Percentiles rank a stretch among this genome's conserved stretches.
Conservation (phyloP, 2,888 invertebrate genomes). For the Zaprionus bogoriensis region DNA sequence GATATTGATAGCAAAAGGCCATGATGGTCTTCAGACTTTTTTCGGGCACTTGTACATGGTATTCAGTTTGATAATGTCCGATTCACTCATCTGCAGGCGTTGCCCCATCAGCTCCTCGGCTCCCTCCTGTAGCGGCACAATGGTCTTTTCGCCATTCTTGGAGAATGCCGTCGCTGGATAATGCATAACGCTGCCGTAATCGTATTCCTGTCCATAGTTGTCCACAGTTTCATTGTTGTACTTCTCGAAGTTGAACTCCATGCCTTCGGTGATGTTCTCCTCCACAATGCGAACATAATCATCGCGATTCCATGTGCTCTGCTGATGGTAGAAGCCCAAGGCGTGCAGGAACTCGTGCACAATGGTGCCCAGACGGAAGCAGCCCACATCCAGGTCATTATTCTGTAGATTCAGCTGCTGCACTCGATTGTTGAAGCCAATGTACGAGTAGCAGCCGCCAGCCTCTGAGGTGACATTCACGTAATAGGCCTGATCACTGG, state of each 20-base stretch:
- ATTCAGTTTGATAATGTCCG: conserved; percentile 77
- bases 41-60: conserved; percentile 74
- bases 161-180: conserved; percentile 89
- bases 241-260: conserved; percentile 88
- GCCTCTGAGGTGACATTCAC: conserved; percentile 69
- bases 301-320: conserved; percentile 89
- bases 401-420: conserved; percentile 76
- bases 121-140: conserved; percentile 83
- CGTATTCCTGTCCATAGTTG: conserved; percentile 88
- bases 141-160: conserved; percentile 87
- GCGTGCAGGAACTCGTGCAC: conserved; percentile 91
- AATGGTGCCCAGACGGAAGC: conserved; percentile 84
- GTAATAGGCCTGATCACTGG: conserved; percentile 74
- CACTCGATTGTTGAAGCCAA: conserved; percentile 85
- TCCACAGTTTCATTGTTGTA: conserved; percentile 84
- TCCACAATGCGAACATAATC: conserved; percentile 85
- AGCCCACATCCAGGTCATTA: conserved; percentile 72
- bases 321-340: conserved; percentile 91
- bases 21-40: neutral
- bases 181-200: conserved; percentile 92
- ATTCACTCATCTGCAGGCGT: conserved; percentile 66
- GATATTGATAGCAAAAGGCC: neutral
- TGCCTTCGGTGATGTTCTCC: conserved; percentile 83
- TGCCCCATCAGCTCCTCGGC: conserved; percentile 61
- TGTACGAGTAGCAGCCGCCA: conserved; percentile 90